A percentile compares a stretch with the other conserved stretches of the same genome.
Evolutionary conservation across 2,113 vertebrate genomes (phyloP).

Genomic region (Ceyx margarethae): DNA sequence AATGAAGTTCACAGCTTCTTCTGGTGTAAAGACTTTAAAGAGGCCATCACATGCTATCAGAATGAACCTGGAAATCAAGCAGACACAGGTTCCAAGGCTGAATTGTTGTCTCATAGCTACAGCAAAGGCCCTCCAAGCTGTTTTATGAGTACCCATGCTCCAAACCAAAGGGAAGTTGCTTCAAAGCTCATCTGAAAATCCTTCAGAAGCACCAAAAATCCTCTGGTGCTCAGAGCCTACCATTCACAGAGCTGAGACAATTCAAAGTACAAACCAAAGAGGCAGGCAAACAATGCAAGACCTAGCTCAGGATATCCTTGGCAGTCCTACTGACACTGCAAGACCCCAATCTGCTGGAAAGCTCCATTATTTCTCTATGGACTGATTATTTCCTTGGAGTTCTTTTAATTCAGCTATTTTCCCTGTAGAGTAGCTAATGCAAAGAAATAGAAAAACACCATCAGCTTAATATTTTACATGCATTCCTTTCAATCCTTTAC

Average conservation of each 20-base stretch:
- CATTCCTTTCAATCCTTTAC: background rate
- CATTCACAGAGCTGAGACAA: background rate
- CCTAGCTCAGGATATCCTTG: background rate
- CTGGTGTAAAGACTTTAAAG: constrained; percentile 95
- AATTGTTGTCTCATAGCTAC: background rate
- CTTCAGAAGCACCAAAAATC: background rate
- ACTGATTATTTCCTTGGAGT: background rate
- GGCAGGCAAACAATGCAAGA: background rate
- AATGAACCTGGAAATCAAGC: constrained; percentile 82
- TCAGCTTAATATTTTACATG: background rate
- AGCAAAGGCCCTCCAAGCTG: background rate
- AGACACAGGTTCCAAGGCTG: background rate
- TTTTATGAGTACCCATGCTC: background rate
- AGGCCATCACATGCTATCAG: constrained; percentile 94
- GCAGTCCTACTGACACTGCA: background rate
- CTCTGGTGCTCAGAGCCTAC: background rate
- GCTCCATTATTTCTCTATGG: background rate
- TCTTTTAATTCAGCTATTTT: background rate
- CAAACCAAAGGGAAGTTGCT: background rate
- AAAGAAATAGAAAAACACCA: background rate
- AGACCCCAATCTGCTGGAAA: background rate
- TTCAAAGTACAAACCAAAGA: background rate
- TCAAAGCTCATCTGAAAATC: background rate
- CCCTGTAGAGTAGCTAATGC: background rate
- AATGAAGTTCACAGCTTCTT: constrained; percentile 92